Evolutionary conservation across 2,888 invertebrate species (phyloP).

Genomic region (Agapostemon virescens): DNA sequence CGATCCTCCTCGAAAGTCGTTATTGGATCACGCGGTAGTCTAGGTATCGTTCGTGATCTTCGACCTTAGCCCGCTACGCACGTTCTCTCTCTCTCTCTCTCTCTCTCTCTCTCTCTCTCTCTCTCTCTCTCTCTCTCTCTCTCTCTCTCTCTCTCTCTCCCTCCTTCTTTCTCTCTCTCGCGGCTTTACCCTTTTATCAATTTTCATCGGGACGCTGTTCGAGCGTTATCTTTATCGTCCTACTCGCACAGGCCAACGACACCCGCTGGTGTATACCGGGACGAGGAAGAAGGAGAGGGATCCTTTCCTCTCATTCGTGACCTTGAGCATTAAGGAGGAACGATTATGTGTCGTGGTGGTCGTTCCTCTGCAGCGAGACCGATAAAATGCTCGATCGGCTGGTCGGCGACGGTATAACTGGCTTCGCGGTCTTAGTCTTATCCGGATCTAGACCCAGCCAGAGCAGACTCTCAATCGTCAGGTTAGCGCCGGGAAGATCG

Average conservation of each 20-base stretch:
- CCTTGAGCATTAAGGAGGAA: slow-evolving; percentile 34
- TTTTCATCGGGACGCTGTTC: slow-evolving; percentile 30
- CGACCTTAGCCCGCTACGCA: background rate
- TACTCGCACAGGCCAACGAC: background rate
- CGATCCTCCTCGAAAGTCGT: slow-evolving; percentile 18
- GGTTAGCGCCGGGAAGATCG: slow-evolving; percentile 58
- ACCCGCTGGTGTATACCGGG: slow-evolving; percentile 3
- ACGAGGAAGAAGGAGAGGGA: background rate
- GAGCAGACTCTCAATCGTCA: slow-evolving; percentile 36
- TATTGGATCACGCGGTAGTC: slow-evolving; percentile 6
- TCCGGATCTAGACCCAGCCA: slow-evolving; percentile 44
- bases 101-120: background rate
- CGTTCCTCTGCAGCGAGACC: background rate
- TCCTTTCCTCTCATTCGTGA: slow-evolving; percentile 17
- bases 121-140: background rate
- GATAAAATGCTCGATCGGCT: slow-evolving; percentile 48
- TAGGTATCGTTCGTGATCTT: slow-evolving; percentile 17
- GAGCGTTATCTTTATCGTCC: slow-evolving; percentile 35
- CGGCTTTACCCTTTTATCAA: slow-evolving; percentile 27
- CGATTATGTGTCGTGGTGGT: slow-evolving; percentile 21
- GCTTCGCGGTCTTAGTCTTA: slow-evolving; percentile 10
- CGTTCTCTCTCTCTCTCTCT: background rate
- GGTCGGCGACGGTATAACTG: slow-evolving; percentile 32
- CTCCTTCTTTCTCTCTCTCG: background rate
- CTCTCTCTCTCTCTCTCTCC: background rate